These are phyloP conservation scores for Spermophilus dauricus DNA, from an alignment of 2,113 vertebrate species.

Conservation along the genomic window DNA sequence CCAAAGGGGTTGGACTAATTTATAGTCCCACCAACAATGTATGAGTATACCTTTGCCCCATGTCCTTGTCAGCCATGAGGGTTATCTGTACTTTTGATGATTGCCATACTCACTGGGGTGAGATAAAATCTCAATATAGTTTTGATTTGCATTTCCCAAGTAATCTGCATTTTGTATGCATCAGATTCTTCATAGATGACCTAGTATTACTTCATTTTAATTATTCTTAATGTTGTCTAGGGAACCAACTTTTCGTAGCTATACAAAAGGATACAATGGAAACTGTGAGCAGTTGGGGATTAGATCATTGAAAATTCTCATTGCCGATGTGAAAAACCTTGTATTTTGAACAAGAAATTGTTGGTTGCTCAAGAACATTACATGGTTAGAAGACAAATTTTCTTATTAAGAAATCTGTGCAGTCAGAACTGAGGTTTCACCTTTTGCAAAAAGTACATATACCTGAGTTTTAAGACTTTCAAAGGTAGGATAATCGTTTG, in stretches of 20 bases:
- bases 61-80: too few species aligned
- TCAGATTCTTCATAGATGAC: background rate
- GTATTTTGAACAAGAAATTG: background rate
- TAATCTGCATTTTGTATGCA: background rate
- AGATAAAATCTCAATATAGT: too few species aligned
- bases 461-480: background rate
- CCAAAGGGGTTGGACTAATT: too few species aligned
- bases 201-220: background rate
- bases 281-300: background rate
- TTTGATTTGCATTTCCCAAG: too few species aligned
- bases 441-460: background rate
- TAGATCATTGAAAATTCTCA: background rate
- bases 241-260: background rate
- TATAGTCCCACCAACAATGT: too few species aligned
- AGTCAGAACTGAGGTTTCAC: background rate
- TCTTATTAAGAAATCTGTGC: background rate
- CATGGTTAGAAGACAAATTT: background rate
- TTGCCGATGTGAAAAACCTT: background rate
- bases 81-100: too few species aligned
- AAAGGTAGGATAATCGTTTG: background rate
- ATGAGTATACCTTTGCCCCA: too few species aligned
- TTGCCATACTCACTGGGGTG: too few species aligned
- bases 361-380: background rate
- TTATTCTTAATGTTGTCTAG: background rate
- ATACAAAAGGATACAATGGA: background rate